Evolutionary conservation across 2,888 invertebrate species (phyloP), one percentile per base, ranked within the genome.

Genomic region (Globia sparganii): DNA sequence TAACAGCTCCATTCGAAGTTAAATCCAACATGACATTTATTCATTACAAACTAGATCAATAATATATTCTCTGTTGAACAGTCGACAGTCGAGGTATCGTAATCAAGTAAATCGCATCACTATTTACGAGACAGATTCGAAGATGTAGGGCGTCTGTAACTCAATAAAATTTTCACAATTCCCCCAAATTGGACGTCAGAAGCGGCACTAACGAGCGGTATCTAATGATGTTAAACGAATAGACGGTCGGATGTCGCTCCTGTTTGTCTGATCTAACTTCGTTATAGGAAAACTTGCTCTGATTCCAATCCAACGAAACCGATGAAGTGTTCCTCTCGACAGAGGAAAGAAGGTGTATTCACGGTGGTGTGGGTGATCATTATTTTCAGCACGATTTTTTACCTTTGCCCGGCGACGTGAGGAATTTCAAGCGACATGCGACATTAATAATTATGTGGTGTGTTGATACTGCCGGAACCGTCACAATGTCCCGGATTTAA

Each of bases 241-340:
- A 89, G 91, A 83, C 88, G 88, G 90, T 84, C 87, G 84, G 84
- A 90, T 89, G 91, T 89, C 90, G 86, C 87, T 81, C 86, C 88
- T 91, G 90, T 92, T 93, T 93, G 93, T 92, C 90, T 91, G 91
- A 87, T 89, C 88, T 90, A 93, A 94, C 92, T 91, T 91, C 87
- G 91, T 93, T 94, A 93, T 89, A 89, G 89, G 88, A 88, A 88
- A 91, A 91, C 91, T 92, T 88, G 87, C 84, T 87, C 85, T 83
- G 81, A 85, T 82, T 85, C 72, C 75, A 84, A 83, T 86, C 81
- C 86, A 82, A 91, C 87, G 84, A 79, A 88, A 82, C 85, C 83
- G 78, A 88, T 86, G 83, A 86, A 88, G 87, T 83, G 77, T 73
- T 77, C 80, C 76, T 61, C 73, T 78, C 66, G 64, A 61, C 75